phyloP scores from a whole-genome alignment of 2,888 invertebrate species.

The Lissocephala sabroskyi region DNA sequence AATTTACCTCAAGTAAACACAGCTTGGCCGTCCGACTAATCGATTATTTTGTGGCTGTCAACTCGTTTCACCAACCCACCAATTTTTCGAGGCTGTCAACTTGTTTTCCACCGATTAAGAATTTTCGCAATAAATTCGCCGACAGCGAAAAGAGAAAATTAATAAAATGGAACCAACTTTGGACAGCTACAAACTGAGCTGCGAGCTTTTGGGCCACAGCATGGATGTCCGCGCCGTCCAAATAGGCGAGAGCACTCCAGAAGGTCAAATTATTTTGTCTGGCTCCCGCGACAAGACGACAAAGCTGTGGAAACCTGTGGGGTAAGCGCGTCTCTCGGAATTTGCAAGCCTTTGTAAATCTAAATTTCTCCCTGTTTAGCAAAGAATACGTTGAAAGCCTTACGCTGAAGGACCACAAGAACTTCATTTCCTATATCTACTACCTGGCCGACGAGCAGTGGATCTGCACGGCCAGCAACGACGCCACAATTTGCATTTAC shows the following conservation, averaged over 20 bases:
- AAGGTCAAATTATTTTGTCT: conserved; percentile 82
- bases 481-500: conserved; percentile 86
- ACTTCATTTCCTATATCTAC: conserved; percentile 88
- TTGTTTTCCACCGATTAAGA: too few relatives aligned
- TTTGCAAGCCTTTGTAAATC: too few relatives aligned
- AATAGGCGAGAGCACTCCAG: conserved; percentile 73
- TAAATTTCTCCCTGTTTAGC: too few relatives aligned
- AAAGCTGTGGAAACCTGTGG: conserved; percentile 87
- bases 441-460: conserved; percentile 83
- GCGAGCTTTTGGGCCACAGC: conserved; percentile 84
- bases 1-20: too few relatives aligned
- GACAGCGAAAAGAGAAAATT: conserved; percentile 22
- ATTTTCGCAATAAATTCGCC: conserved; percentile 20
- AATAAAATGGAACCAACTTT: conserved; percentile 53
- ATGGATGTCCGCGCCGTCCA: conserved; percentile 86
- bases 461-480: conserved; percentile 92
- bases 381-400: conserved; percentile 78
- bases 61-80: too few relatives aligned
- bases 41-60: too few relatives aligned
- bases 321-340: conserved; percentile 69
- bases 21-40: too few relatives aligned
- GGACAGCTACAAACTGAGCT: conserved; percentile 83
- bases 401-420: conserved; percentile 85
- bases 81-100: too few relatives aligned
- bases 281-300: conserved; percentile 92